Evolutionary conservation across 2,888 invertebrate species (phyloP).

Genomic region (Protophormia terraenovae): DNA sequence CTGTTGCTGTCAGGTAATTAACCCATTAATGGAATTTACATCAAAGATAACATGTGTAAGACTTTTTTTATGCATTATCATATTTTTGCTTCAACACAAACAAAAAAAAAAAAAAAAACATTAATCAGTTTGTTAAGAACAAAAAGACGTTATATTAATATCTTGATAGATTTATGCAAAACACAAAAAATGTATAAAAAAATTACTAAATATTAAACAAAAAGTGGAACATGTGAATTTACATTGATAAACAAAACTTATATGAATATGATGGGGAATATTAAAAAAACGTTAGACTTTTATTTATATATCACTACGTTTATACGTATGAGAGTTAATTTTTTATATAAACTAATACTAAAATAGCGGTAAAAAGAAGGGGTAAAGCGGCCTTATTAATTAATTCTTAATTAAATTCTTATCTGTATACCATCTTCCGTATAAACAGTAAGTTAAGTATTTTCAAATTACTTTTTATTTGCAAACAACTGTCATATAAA

Average conservation of each 20-base stretch:
- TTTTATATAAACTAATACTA: too few relatives aligned
- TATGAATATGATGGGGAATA: not conserved
- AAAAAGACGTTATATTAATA: constrained; percentile 62
- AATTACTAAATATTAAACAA: constrained; percentile 32
- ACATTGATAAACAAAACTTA: not conserved
- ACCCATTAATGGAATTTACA: constrained; percentile 65
- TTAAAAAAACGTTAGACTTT: not conserved
- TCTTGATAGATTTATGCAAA: constrained; percentile 63
- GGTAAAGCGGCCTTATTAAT: too few relatives aligned
- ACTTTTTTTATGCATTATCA: not conserved
- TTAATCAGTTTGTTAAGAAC: constrained; percentile 71
- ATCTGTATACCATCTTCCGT: too few relatives aligned
- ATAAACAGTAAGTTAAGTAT: too few relatives aligned
- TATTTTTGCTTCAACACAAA: not conserved
- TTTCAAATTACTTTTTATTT: too few relatives aligned
- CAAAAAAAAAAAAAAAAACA: constrained; percentile 10
- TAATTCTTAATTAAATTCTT: too few relatives aligned
- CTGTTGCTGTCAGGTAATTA: constrained; percentile 60
- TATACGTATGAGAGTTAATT: not conserved
- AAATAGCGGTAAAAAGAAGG: too few relatives aligned
- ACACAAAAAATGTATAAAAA: not conserved
- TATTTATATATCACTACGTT: not conserved
- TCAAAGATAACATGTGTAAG: constrained; percentile 47
- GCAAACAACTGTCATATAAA: too few relatives aligned
- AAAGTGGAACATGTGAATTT: constrained; percentile 66